Evolutionary conservation across 2,888 invertebrate species (phyloP), one percentile per base, ranked within the genome.

Genomic region (Aphidoletes aphidimyza): DNA sequence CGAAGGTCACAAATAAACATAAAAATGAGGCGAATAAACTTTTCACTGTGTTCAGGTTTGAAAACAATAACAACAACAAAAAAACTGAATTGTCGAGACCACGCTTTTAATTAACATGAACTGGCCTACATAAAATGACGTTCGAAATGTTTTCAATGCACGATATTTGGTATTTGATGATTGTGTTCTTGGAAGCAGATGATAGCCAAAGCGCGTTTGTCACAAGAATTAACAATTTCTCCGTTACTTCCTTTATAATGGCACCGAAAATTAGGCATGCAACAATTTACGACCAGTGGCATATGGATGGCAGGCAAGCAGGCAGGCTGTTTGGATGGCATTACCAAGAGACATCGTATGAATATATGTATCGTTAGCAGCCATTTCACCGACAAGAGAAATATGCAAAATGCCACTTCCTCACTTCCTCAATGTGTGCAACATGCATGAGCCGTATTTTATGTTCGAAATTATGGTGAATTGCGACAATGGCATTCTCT

Each of bases 401-500:
- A 69, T n/a, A 69, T 34, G 69, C 69, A 69, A 69, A 69, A 69
- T 69, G 69, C 69, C 69, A 69, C 69, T 69, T 69, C 69, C 69
- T 69, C 14, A 19, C 6, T 26, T 54, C 3, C 34, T 0, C 30
- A 30, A 30, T 26, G 26, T 54, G 22, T 54, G 54, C 54, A 69
- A 0, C 69, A 69, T 69, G 69, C 69, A 69, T 69, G 69, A 69
- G 69, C n/a, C 69, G 30, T 69, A 69, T 30, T 69, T 69, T 69
- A 69, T 30, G 69, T 69, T 69, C 30, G 30, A 69, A n/a, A 69
- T 69, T 69, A 69, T 69, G 69, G 69, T n/a, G 54, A 54, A 54
- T 54, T 22, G 54, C 54, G 69, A 69, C 69, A 69, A 69, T 69
- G n/a, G 69, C 30, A 69, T 69, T 11, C 9, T 11, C 47, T 19